Evolutionary conservation across 2,113 vertebrate genomes (phyloP).

Genomic region (Excalfactoria chinensis): DNA sequence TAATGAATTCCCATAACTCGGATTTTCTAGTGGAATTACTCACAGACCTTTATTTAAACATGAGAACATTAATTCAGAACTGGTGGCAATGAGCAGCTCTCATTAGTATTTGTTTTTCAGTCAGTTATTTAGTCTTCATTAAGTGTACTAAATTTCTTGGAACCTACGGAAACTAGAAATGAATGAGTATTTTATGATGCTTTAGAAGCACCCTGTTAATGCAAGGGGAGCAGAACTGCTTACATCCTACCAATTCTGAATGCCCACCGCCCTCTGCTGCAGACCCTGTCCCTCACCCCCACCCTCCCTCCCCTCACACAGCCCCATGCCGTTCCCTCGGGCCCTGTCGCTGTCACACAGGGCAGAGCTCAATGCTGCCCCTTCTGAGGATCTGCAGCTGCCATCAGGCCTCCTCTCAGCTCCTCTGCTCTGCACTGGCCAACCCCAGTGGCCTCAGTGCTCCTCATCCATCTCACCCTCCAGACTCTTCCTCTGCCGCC

Average conservation of each 20-base stretch:
- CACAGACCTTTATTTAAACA: background rate
- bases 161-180: background rate
- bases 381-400: background rate
- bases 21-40: slow-evolving; percentile 6
- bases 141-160: background rate
- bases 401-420: background rate
- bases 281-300: no score
- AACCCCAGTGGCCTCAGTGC: background rate
- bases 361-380: background rate
- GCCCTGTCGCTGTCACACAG: no score
- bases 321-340: no score
- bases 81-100: background rate
- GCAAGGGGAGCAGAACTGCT: background rate
- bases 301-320: no score
- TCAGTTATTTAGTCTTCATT: background rate
- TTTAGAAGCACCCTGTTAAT: background rate
- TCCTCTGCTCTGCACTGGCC: background rate
- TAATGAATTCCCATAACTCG: background rate
- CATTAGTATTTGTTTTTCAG: background rate
- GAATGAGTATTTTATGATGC: background rate
- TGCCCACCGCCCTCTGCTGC: no score
- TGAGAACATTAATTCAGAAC: background rate
- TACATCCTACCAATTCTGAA: background rate
- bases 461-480: background rate
- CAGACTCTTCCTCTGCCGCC: background rate